phyloP scores from a whole-genome alignment of 2,113 vertebrate species.

The Dasyornis broadbenti region DNA sequence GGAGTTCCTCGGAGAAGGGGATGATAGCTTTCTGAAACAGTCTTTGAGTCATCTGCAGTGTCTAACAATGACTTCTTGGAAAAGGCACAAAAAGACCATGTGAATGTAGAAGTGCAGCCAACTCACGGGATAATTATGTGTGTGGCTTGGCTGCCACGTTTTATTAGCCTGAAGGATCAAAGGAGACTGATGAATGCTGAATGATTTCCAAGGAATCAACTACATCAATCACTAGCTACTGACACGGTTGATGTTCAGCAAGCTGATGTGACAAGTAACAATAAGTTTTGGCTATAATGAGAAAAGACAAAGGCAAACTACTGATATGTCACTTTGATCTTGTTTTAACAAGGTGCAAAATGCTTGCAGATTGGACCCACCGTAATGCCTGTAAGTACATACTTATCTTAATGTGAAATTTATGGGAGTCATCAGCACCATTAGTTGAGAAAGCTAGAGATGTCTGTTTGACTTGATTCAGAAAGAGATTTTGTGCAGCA shows the following conservation, averaged over 20 bases:
- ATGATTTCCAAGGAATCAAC: neutral
- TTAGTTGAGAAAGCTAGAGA: neutral
- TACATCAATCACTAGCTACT: neutral
- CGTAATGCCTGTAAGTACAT: neutral
- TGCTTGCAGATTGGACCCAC: neutral
- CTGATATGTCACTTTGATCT: neutral
- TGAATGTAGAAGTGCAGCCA: neutral
- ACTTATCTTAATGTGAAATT: neutral
- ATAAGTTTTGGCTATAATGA: neutral
- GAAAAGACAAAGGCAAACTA: neutral
- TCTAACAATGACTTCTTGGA: neutral
- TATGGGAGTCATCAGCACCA: neutral
- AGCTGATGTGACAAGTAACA: neutral
- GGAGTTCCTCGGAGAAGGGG: neutral
- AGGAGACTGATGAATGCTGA: neutral
- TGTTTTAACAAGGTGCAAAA: neutral
- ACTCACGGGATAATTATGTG: neutral
- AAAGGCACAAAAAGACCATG: neutral
- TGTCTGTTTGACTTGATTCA: neutral
- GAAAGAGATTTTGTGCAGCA: neutral
- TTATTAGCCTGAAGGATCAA: conserved; percentile 12
- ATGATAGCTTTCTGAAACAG: neutral
- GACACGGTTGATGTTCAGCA: neutral
- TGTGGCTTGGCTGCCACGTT: neutral
- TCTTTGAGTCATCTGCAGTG: neutral